Evolutionary conservation across 2,113 vertebrate genomes (phyloP).

Genomic region (Percopsis transmontana): DNA sequence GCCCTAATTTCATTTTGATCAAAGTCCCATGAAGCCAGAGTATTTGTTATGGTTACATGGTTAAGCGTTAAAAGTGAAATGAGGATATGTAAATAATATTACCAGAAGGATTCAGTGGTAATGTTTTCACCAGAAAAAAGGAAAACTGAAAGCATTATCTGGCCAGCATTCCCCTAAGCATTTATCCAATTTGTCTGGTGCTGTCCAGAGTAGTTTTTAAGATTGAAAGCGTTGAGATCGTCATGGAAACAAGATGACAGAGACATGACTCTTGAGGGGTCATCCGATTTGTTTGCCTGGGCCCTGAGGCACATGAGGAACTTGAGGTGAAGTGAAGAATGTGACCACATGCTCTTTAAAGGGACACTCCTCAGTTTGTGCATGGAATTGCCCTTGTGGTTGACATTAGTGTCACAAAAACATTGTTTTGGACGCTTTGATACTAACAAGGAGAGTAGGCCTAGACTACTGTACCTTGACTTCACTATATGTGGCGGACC

Average conservation of each 20-base stretch:
- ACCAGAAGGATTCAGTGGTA: slow-evolving; percentile 50
- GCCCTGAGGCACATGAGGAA: slow-evolving; percentile 42
- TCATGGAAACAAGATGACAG: slow-evolving; percentile 57
- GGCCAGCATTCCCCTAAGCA: slow-evolving; percentile 3
- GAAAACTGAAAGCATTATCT: slow-evolving; percentile 10
- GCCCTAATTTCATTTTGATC: slow-evolving; percentile 73
- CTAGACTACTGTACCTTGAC: too few relatives aligned
- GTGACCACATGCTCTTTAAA: slow-evolving; percentile 32
- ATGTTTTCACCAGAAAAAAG: slow-evolving; percentile 58
- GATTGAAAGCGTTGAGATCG: slow-evolving; percentile 39
- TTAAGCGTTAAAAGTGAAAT: slow-evolving; percentile 57
- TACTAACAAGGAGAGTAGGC: too few relatives aligned
- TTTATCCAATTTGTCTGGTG: slow-evolving; percentile 18
- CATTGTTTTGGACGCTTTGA: not conserved
- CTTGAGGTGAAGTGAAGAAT: slow-evolving; percentile 56
- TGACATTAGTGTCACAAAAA: too few relatives aligned
- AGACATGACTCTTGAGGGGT: slow-evolving; percentile 50
- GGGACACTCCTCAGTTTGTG: not conserved
- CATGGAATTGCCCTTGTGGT: too few relatives aligned
- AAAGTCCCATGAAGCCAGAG: slow-evolving; percentile 38
- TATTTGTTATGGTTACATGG: slow-evolving; percentile 69
- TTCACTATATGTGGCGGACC: too few relatives aligned
- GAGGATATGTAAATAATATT: slow-evolving; percentile 65
- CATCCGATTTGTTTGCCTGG: slow-evolving; percentile 50
- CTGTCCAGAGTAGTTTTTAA: slow-evolving; percentile 15